A percentile compares a stretch with the other conserved stretches of the same genome.
Conservation (phyloP, 2,113 vertebrate species). For the Nibea albiflora region DNA sequence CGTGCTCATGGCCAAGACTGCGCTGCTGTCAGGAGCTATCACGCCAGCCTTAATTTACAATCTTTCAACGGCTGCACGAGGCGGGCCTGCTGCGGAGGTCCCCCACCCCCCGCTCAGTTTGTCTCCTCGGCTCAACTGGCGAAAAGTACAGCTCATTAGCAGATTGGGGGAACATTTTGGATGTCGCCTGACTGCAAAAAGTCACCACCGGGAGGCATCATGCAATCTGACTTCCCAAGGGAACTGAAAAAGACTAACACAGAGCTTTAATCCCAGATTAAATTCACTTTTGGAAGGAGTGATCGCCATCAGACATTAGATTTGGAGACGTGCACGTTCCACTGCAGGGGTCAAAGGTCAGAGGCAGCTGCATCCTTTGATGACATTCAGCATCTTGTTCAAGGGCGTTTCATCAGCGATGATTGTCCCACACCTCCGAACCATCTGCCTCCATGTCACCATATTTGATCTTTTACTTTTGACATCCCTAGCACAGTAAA, state of each 20-base stretch:
- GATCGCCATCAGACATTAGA: no score
- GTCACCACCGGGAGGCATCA: slow-evolving; percentile 43
- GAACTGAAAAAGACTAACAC: slow-evolving; percentile 26
- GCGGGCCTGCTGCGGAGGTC: slow-evolving; percentile 22
- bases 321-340: not conserved
- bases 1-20: slow-evolving; percentile 66
- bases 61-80: slow-evolving; percentile 42
- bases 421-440: not conserved
- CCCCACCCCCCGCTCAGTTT: not conserved
- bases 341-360: slow-evolving; percentile 44
- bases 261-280: slow-evolving; percentile 12
- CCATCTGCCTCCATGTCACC: not conserved
- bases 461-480: not conserved
- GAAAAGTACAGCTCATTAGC: slow-evolving; percentile 43
- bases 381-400: not conserved
- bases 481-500: not conserved
- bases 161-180: slow-evolving; percentile 22
- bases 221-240: slow-evolving; percentile 6
- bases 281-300: not conserved
- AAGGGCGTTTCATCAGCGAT: not conserved
- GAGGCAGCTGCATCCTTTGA: slow-evolving; percentile 8
- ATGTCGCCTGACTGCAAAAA: slow-evolving; percentile 24
- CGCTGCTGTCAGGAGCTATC: slow-evolving; percentile 70
- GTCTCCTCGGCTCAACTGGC: slow-evolving; percentile 26
- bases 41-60: slow-evolving; percentile 44